Percentiles rank a stretch among this genome's conserved stretches.
phyloP scores from a whole-genome alignment of 2,888 invertebrate genomes.

The Poecilus cupreus region DNA sequence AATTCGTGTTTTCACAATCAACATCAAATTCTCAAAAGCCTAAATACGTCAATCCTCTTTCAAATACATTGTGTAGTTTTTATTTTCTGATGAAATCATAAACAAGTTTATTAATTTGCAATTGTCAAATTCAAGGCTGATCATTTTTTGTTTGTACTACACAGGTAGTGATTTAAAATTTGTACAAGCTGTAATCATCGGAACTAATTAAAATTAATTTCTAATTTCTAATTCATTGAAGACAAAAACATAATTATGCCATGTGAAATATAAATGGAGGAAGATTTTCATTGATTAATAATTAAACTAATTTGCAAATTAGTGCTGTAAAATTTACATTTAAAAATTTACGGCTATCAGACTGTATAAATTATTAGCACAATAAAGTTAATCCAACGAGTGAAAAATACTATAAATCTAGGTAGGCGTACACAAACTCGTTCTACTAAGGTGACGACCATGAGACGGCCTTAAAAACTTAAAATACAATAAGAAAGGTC shows the following conservation, averaged over 20 bases:
- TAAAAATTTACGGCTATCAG: not conserved
- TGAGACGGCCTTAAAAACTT: constrained; percentile 51
- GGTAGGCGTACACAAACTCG: not conserved
- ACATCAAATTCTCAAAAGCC: not conserved
- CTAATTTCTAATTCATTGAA: not conserved
- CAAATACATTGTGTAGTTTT: not conserved
- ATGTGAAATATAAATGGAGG: not conserved
- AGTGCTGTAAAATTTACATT: too few relatives aligned
- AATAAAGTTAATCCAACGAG: not conserved
- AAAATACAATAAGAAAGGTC: constrained; percentile 55
- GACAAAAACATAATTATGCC: not conserved
- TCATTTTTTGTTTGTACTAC: not conserved
- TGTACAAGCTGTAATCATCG: not conserved
- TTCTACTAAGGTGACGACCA: constrained; percentile 34
- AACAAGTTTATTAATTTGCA: not conserved
- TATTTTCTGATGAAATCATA: not conserved
- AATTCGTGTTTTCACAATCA: not conserved
- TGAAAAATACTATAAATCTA: constrained; percentile 23
- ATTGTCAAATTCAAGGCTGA: constrained; percentile 5
- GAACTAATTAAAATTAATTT: not conserved
- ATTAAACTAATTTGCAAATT: too few relatives aligned
- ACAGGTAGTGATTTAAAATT: not conserved
- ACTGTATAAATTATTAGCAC: not conserved
- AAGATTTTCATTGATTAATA: too few relatives aligned
- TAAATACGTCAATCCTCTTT: constrained; percentile 5